Evolutionary conservation across 2,888 invertebrate species (phyloP), one percentile per base, ranked within the genome.

Genomic region (Diarsia rubi): DNA sequence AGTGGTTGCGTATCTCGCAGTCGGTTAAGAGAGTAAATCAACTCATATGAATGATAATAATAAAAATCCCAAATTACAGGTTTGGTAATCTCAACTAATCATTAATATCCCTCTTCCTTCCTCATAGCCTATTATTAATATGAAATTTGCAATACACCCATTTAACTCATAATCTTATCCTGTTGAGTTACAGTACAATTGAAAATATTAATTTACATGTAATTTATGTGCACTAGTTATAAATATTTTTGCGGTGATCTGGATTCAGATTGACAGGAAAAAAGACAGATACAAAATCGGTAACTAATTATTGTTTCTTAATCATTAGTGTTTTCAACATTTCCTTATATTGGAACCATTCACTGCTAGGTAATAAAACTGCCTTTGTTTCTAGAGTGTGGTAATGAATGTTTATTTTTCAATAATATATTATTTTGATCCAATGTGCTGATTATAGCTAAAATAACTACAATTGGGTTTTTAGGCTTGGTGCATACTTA

Each of bases 61-160:
- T 27, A 19, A 57, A 54, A 69, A 37, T 16, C 24, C 11, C 16
- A 57, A 60, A 73, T 42, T 5, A 42, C n/a, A 24, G 0, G 0
- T 12, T 16, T 16, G 31, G 1, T 47, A 64, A 57, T 31, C 67
- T 21, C 31, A 59, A 31, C 37, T 67, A 24, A 67, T 44, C 0
- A 59, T 59, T 16, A 21, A 24, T 44, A 44, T 44, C 0, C 12
- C 0, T 16, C 31, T 75, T 66, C 59, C 75, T 60, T 75, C 44
- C 68, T 27, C 16, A 9, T 59, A 42, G 49, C 9, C 9, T 14
- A 21, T 49, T 14, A 24, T 49, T 66, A 44, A n/a, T 73, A 49
- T 16, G 49, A 44, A 59, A 60, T 19, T 19, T 0, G 2, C 21
- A 45, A 52, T 49, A 0, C 45, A 14, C 27, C 16, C 27, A 11